Evolutionary conservation across 2,113 vertebrate species (phyloP).

Genomic region (Cottus gobio): DNA sequence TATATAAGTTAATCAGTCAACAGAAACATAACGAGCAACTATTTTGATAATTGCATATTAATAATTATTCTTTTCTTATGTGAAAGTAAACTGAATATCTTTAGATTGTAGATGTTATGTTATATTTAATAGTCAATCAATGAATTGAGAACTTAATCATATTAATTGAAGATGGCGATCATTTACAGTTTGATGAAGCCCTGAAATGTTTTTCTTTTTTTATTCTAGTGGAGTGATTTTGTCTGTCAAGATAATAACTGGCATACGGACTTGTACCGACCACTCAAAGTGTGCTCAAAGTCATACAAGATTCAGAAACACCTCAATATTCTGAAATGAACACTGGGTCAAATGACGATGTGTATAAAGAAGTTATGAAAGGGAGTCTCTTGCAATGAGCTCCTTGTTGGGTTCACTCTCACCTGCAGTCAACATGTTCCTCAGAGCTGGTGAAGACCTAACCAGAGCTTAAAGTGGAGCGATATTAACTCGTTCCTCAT

Average conservation of each 20-base stretch:
- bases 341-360: no score
- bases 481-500: neutral
- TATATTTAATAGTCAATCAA: neutral
- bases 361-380: neutral
- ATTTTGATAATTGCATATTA: neutral
- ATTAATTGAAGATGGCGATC: neutral
- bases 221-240: neutral
- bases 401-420: neutral
- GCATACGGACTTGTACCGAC: neutral
- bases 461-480: neutral
- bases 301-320: neutral
- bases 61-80: neutral
- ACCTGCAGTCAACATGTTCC: neutral
- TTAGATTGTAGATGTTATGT: neutral
- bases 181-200: neutral
- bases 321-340: neutral
- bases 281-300: no score
- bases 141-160: neutral
- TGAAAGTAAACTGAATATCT: neutral
- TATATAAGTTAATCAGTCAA: neutral
- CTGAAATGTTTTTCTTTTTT: neutral
- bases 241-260: neutral
- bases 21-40: neutral
- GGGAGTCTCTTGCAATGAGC: neutral
- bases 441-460: neutral